phyloP scores from a whole-genome alignment of 2,113 vertebrate species.

The Pan troglodytes region DNA sequence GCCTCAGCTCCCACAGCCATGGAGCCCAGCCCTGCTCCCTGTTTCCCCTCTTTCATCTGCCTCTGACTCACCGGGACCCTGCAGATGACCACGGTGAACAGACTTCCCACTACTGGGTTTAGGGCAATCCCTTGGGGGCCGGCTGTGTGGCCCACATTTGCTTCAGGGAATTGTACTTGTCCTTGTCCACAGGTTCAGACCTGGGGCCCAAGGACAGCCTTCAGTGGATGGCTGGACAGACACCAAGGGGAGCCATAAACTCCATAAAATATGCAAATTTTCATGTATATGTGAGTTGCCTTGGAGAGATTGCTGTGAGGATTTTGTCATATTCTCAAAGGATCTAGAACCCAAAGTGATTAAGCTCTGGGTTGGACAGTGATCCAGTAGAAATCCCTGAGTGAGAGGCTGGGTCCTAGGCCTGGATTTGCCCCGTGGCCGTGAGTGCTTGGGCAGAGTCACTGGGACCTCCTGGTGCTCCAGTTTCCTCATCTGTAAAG shows the following conservation, averaged over 20 bases:
- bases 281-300: background rate
- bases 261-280: background rate
- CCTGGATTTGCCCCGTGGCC: background rate
- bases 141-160: background rate
- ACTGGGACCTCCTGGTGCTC: background rate
- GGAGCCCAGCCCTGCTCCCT: background rate
- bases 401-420: rapidly evolving
- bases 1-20: background rate
- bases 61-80: background rate
- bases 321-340: background rate
- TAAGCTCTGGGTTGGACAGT: background rate
- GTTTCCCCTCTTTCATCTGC: background rate
- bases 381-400: background rate
- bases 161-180: background rate
- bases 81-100: background rate
- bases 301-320: background rate
- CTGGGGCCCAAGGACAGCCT: background rate
- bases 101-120: background rate
- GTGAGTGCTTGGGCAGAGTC: background rate
- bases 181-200: background rate
- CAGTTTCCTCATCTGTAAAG: background rate
- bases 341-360: background rate
- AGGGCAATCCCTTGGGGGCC: background rate
- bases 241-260: background rate
- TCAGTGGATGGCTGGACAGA: background rate